phyloP scores from a whole-genome alignment of 1,140 invertebrate species.

The Neodiprion lecontei region DNA sequence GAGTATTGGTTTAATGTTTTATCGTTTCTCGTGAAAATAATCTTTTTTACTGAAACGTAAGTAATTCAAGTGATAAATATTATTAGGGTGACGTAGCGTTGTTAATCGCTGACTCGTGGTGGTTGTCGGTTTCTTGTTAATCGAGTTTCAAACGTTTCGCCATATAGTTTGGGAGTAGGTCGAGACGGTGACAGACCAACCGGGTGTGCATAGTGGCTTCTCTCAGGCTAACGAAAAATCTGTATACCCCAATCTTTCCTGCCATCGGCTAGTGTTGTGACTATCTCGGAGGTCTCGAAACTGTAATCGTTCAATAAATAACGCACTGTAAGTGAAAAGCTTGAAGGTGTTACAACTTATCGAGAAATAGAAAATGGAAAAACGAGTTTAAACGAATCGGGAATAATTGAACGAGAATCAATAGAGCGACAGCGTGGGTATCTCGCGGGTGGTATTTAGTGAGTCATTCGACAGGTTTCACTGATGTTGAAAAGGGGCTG shows the following conservation, averaged over 20 bases:
- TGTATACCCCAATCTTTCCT: too few relatives aligned
- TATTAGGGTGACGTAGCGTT: conserved; percentile 10
- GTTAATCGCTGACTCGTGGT: conserved; percentile 8
- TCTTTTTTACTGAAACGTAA: conserved; percentile 72
- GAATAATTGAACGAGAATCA: conserved; percentile 34
- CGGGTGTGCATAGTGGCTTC: conserved; percentile 19
- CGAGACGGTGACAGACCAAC: conserved; percentile 35
- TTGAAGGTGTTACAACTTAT: too few relatives aligned
- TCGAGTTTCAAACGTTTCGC: conserved; percentile 17
- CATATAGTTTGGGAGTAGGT: conserved; percentile 26
- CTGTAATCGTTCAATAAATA: too few relatives aligned
- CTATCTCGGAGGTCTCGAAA: too few relatives aligned
- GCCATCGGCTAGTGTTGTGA: too few relatives aligned
- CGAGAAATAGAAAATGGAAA: too few relatives aligned
- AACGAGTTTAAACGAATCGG: neutral
- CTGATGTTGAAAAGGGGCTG: neutral
- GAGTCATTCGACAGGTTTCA: neutral
- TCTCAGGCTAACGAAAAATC: neutral
- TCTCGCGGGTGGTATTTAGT: conserved; percentile 29
- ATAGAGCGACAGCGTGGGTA: conserved; percentile 43
- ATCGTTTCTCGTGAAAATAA: conserved; percentile 70
- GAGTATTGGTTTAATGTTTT: conserved; percentile 74
- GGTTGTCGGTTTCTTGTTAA: conserved; percentile 21
- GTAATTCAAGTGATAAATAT: conserved; percentile 45
- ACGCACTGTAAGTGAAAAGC: too few relatives aligned